These are phyloP conservation scores for Diarsia brunnea DNA, from an alignment of 2,888 invertebrate genomes.

Conservation along the genomic window DNA sequence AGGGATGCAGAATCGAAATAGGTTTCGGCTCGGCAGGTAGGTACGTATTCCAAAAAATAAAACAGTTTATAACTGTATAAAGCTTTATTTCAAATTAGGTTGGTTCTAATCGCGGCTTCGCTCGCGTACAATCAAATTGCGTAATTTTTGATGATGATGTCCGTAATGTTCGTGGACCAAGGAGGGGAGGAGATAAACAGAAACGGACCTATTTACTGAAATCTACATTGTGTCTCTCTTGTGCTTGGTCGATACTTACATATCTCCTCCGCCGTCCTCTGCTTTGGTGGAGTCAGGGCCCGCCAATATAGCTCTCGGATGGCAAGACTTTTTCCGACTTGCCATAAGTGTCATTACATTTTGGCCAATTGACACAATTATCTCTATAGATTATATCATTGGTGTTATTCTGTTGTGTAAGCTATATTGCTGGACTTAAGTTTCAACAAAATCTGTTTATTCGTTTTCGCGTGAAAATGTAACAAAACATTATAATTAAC, in stretches of 20 bases:
- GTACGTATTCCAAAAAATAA: slow-evolving; percentile 17
- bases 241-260: not conserved
- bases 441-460: not conserved
- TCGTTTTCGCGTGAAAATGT: not conserved
- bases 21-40: slow-evolving; percentile 17
- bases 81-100: slow-evolving; percentile 54
- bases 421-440: not conserved
- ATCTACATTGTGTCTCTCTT: not conserved
- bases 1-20: slow-evolving; percentile 16
- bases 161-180: not conserved
- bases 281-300: not conserved
- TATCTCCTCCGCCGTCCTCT: not conserved
- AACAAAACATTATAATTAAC: not conserved
- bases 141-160: not conserved
- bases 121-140: not conserved
- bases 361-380: not conserved
- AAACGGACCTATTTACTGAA: not conserved
- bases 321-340: not conserved
- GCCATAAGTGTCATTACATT: not conserved
- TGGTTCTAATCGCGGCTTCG: not conserved
- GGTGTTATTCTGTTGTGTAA: not conserved
- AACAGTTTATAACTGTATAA: slow-evolving; percentile 25
- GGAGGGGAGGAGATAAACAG: not conserved
- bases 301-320: not conserved
- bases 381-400: not conserved